Conservation (phyloP, 2,888 invertebrate genomes). For the Cosmorhoe ocellata region DNA sequence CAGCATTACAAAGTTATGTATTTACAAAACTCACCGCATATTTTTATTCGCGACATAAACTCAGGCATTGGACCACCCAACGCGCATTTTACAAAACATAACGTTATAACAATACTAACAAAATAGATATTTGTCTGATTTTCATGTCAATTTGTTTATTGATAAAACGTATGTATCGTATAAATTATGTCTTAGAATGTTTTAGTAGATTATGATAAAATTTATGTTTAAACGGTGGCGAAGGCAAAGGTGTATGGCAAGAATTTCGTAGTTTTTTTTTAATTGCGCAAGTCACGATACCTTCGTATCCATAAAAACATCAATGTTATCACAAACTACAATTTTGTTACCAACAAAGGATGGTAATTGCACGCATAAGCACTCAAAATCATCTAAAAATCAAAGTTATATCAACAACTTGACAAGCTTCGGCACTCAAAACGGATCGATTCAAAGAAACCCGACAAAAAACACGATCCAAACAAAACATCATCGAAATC, state of each 20-base stretch:
- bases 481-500: conserved; percentile 46
- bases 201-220: no score
- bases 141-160: background rate
- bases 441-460: conserved; percentile 45
- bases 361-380: conserved; percentile 19
- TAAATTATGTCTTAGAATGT: no score
- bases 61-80: conserved; percentile 51
- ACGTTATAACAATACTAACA: conserved; percentile 18
- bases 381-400: conserved; percentile 38
- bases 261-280: background rate
- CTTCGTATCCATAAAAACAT: conserved; percentile 38
- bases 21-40: conserved; percentile 55
- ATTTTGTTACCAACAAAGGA: conserved; percentile 19
- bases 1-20: conserved; percentile 40
- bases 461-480: conserved; percentile 42
- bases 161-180: background rate
- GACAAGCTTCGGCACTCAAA: conserved; percentile 17
- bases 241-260: no score
- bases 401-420: conserved; percentile 27
- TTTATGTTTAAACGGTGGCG: background rate
- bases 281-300: conserved; percentile 37
- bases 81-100: conserved; percentile 39
- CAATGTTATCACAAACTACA: conserved; percentile 15
- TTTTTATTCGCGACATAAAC: conserved; percentile 48
- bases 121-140: conserved; percentile 16